phyloP scores from a whole-genome alignment of 2,888 invertebrate species.

The Heteromyza rotundicornis region DNA sequence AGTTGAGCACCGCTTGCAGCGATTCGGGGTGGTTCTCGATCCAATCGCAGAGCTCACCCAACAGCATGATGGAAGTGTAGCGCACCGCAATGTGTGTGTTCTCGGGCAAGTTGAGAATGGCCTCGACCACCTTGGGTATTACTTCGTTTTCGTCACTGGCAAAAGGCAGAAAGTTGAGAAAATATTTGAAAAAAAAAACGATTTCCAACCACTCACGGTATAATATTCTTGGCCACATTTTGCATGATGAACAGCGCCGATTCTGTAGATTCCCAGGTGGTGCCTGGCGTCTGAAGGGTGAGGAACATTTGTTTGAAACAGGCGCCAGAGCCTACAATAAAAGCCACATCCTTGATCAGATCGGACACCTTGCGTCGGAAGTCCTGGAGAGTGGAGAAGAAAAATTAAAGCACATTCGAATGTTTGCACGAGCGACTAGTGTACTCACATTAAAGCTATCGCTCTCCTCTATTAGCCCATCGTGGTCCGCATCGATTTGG shows the following conservation, averaged over 20 bases:
- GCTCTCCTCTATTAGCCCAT: slow-evolving; percentile 81
- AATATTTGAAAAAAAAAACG: neutral
- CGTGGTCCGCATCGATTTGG: slow-evolving; percentile 94
- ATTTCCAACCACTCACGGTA: slow-evolving; percentile 78
- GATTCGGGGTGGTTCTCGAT: slow-evolving; percentile 84
- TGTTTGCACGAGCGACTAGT: neutral
- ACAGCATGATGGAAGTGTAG: slow-evolving; percentile 83
- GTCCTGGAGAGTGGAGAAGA: slow-evolving; percentile 63
- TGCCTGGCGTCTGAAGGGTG: slow-evolving; percentile 73
- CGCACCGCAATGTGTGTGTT: slow-evolving; percentile 86
- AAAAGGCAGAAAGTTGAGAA: neutral
- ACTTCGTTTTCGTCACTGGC: slow-evolving; percentile 86
- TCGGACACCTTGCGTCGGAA: slow-evolving; percentile 88
- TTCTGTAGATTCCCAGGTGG: slow-evolving; percentile 92
- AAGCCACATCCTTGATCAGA: slow-evolving; percentile 94
- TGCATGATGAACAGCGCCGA: slow-evolving; percentile 95
- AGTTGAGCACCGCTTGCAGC: slow-evolving; percentile 82
- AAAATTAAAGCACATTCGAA: neutral
- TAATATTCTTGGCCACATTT: slow-evolving; percentile 90
- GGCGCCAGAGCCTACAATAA: slow-evolving; percentile 90
- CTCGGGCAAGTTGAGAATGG: slow-evolving; percentile 83
- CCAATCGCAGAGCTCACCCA: slow-evolving; percentile 96
- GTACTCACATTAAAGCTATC: slow-evolving; percentile 77
- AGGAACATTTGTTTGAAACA: slow-evolving; percentile 92
- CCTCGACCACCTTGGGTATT: slow-evolving; percentile 91